phyloP scores from a whole-genome alignment of 2,797 vertebrate genomes.

The Sebastes trivittatus region DNA sequence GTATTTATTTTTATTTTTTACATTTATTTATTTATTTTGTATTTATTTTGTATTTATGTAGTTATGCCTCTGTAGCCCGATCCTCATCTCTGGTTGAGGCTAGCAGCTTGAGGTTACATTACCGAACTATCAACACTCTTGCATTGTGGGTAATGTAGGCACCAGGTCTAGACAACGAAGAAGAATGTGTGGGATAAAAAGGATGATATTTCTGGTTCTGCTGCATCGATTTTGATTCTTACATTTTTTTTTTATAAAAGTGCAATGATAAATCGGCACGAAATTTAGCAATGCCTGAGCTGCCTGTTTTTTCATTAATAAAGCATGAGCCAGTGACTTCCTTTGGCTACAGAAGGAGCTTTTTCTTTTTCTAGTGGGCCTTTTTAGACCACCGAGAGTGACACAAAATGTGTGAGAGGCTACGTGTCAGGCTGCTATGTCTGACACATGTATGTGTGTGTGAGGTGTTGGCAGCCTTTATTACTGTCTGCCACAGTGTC shows the following conservation, averaged over 20 bases:
- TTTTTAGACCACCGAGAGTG: neutral
- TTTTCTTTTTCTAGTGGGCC: neutral
- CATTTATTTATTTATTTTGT: too few relatives aligned
- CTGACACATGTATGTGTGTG: neutral
- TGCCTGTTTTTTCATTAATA: neutral
- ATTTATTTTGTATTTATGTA: too few relatives aligned
- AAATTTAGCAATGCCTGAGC: neutral
- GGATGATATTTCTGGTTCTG: neutral
- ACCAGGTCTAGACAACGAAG: neutral
- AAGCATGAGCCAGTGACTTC: neutral
- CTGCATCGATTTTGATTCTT: neutral
- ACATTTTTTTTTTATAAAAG: neutral
- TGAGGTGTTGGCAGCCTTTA: neutral
- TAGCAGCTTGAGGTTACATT: neutral
- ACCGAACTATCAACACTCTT: neutral
- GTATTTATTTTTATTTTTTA: too few relatives aligned
- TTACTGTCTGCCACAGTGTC: neutral
- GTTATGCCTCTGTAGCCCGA: neutral
- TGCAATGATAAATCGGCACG: neutral
- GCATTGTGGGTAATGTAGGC: neutral
- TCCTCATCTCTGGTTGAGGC: neutral
- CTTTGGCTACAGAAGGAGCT: neutral
- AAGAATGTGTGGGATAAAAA: neutral
- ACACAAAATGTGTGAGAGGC: conserved; percentile 1
- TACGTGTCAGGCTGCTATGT: neutral